phyloP scores from a whole-genome alignment of 2,888 invertebrate genomes.

The Tromatobia lineatoria region DNA sequence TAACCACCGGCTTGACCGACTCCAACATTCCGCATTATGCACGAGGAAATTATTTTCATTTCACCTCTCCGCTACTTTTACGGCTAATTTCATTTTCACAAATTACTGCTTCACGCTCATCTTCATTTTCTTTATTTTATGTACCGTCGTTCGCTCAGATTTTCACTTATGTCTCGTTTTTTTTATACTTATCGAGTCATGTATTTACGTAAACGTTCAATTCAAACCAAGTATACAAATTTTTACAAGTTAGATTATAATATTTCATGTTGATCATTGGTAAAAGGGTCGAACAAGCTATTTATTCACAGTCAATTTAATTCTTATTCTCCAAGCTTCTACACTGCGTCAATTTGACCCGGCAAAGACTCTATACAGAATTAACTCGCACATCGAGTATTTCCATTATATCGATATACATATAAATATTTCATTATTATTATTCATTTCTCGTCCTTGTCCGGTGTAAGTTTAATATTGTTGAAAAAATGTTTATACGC shows the following conservation, averaged over 20 bases:
- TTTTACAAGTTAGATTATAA: too few relatives aligned
- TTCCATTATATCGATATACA: too few relatives aligned
- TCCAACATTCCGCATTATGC: slow-evolving; percentile 42
- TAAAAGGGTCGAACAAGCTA: too few relatives aligned
- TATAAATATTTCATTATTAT: too few relatives aligned
- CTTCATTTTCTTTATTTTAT: slow-evolving; percentile 1
- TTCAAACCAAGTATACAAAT: not conserved
- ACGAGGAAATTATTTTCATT: slow-evolving; percentile 45
- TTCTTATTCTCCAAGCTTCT: too few relatives aligned
- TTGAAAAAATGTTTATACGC: too few relatives aligned
- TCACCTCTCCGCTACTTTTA: slow-evolving; percentile 35
- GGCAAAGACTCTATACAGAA: too few relatives aligned
- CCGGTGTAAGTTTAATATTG: too few relatives aligned
- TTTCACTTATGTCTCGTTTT: not conserved
- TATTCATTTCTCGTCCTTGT: not conserved
- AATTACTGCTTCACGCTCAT: not conserved
- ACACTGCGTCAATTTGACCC: too few relatives aligned
- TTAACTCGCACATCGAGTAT: too few relatives aligned
- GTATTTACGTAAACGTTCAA: not conserved
- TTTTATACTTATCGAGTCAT: not conserved
- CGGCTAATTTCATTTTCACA: slow-evolving; percentile 35
- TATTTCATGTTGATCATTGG: too few relatives aligned
- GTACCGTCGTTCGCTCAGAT: not conserved
- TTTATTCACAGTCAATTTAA: too few relatives aligned
- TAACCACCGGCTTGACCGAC: slow-evolving; percentile 21